Evolutionary conservation across 2,888 invertebrate species (phyloP).

Genomic region (Alloplasta piceator): DNA sequence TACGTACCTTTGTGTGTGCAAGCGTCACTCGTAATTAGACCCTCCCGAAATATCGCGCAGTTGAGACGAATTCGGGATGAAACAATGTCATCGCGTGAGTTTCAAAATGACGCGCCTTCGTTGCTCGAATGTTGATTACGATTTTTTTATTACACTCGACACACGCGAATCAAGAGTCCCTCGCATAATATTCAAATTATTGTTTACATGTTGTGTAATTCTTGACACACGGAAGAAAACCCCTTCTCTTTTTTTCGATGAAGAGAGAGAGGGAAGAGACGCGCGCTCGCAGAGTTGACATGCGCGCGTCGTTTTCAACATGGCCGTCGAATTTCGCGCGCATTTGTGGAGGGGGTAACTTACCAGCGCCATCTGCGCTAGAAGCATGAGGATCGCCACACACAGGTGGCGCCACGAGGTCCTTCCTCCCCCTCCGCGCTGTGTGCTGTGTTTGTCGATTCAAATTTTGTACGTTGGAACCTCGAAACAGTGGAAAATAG

Average conservation of each 20-base stretch:
- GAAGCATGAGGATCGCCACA: too few species aligned
- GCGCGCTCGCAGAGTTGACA: too few species aligned
- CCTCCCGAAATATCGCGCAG: conserved; percentile 6
- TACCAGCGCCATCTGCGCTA: too few species aligned
- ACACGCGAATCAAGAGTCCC: conserved; percentile 19
- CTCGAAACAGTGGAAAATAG: too few species aligned
- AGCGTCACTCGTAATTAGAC: conserved; percentile 49
- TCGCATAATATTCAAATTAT: conserved; percentile 62
- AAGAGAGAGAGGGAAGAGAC: too few species aligned
- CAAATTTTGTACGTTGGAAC: too few species aligned
- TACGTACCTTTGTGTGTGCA: conserved; percentile 7
- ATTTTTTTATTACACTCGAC: conserved; percentile 5
- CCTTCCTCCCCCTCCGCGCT: too few species aligned
- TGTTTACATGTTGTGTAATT: conserved; percentile 67
- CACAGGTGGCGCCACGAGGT: too few species aligned
- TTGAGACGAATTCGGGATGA: neutral
- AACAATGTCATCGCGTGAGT: neutral
- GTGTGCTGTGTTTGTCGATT: too few species aligned
- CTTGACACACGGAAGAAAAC: conserved; percentile 20
- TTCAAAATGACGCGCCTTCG: neutral
- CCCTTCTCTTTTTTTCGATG: neutral
- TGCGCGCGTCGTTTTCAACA: too few species aligned
- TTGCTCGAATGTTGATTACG: neutral
- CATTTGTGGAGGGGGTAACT: too few species aligned
- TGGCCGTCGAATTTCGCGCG: too few species aligned